A percentile compares a stretch with the other conserved stretches of the same genome.
phyloP scores from a whole-genome alignment of 1,140 invertebrate genomes.

The Psilanteris sp. region DNA sequence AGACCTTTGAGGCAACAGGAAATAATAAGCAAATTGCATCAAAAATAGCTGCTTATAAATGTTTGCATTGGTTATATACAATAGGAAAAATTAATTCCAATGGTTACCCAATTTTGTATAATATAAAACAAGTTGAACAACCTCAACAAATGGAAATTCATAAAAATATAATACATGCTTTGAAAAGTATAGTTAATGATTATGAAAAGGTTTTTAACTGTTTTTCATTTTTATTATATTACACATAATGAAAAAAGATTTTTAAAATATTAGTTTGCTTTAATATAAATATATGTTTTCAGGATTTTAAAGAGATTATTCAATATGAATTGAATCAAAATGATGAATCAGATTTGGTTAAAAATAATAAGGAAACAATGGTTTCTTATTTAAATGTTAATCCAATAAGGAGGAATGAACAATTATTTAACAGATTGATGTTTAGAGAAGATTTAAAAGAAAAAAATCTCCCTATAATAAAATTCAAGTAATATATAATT shows the following conservation, averaged over 20 bases:
- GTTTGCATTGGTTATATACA: conserved; percentile 68
- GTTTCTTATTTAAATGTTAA: background rate
- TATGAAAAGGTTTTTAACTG: conserved; percentile 60
- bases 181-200: conserved; percentile 32
- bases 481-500: no score
- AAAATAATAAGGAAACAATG: background rate
- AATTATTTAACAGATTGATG: no score
- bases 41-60: conserved; percentile 56
- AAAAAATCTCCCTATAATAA: no score
- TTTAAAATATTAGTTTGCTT: no score
- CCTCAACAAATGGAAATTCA: conserved; percentile 36
- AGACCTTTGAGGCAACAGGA: conserved; percentile 49
- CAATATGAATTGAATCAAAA: conserved; percentile 1
- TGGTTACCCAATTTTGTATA: conserved; percentile 6
- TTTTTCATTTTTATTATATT: conserved; percentile 5
- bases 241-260: background rate
- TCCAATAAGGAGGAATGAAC: background rate
- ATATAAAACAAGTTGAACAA: background rate
- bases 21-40: conserved; percentile 58
- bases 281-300: no score
- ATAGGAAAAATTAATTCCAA: conserved; percentile 37
- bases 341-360: background rate
- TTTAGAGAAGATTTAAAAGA: no score
- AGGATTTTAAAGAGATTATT: conserved; percentile 43
- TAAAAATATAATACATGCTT: conserved; percentile 37